A percentile compares a stretch with the other conserved stretches of the same genome.
Conservation (phyloP, 2,113 vertebrate species). For the Lophura nycthemera region DNA sequence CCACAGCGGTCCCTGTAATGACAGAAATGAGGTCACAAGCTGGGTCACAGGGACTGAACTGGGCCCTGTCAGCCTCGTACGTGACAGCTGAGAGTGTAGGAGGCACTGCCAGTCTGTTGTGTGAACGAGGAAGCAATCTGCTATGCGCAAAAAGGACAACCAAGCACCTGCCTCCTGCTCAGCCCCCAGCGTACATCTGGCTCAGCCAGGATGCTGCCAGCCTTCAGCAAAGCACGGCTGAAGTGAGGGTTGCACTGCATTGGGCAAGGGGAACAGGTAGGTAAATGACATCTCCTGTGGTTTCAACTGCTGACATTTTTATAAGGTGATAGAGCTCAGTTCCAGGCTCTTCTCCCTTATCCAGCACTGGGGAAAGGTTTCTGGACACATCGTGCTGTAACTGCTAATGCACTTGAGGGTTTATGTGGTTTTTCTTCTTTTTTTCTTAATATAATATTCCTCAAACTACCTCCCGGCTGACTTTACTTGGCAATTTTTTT, state of each 20-base stretch:
- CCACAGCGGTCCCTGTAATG: neutral
- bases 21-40: neutral
- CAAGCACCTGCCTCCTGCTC: neutral
- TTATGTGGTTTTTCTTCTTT: neutral
- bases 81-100: neutral
- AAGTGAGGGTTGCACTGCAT: neutral
- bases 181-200: neutral
- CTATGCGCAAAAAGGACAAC: neutral
- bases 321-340: neutral
- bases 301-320: neutral
- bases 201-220: neutral
- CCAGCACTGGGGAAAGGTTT: neutral
- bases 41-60: neutral
- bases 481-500: slow-evolving; percentile 27
- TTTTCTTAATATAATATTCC: neutral
- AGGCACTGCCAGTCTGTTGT: neutral
- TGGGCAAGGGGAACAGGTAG: no score
- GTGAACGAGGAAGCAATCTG: neutral
- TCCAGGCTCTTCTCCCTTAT: neutral
- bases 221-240: neutral
- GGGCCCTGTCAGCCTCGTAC: neutral
- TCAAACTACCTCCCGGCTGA: slow-evolving; percentile 2
- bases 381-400: neutral
- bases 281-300: neutral
- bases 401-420: neutral